Conservation (phyloP, 1,140 invertebrate species). For the Drosophila suzukii region DNA sequence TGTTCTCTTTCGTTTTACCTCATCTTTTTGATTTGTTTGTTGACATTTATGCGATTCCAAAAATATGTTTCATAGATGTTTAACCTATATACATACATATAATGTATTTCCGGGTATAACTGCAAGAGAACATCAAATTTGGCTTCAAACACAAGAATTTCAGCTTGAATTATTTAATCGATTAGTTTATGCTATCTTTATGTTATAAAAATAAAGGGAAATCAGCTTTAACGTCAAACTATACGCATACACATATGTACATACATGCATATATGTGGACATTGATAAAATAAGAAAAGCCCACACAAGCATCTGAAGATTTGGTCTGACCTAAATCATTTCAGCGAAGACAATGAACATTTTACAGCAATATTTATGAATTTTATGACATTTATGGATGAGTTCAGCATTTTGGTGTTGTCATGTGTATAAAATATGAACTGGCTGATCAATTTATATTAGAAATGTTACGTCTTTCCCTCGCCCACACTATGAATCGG, state of each 20-base stretch:
- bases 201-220: too few relatives aligned
- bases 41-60: too few relatives aligned
- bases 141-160: too few relatives aligned
- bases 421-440: constrained; percentile 58
- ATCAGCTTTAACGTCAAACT: not conserved
- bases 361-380: constrained; percentile 59
- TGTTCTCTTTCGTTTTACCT: too few relatives aligned
- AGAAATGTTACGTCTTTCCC: constrained; percentile 27
- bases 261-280: not conserved
- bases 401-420: constrained; percentile 48
- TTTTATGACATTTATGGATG: constrained; percentile 72
- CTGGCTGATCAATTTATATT: constrained; percentile 56
- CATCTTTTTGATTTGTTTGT: too few relatives aligned
- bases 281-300: constrained; percentile 24
- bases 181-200: too few relatives aligned
- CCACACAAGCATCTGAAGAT: constrained; percentile 26
- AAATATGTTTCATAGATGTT: too few relatives aligned
- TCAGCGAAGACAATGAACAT: constrained; percentile 45
- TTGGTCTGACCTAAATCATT: constrained; percentile 31
- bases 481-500: constrained; percentile 27
- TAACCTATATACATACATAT: too few relatives aligned
- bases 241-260: not conserved
- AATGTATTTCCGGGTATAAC: too few relatives aligned
- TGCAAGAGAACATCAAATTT: too few relatives aligned
- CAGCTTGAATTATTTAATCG: too few relatives aligned